phyloP scores from a whole-genome alignment of 2,797 vertebrate species.

The Channallabes apus region DNA sequence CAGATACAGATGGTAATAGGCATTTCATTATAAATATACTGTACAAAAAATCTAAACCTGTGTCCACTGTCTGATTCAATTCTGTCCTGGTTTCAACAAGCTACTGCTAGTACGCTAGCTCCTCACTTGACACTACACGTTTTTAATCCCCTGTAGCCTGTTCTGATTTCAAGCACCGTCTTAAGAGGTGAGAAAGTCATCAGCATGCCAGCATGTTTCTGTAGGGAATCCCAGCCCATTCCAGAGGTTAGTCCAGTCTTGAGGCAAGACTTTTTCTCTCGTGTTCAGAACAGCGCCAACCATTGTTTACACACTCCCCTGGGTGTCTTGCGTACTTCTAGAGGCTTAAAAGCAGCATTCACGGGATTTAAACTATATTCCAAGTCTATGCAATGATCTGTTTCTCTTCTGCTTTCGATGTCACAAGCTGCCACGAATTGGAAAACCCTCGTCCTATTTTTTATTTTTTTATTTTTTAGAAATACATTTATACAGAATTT shows the following conservation, averaged over 20 bases:
- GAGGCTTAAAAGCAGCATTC: background rate
- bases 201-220: background rate
- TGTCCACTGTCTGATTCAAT: background rate
- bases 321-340: background rate
- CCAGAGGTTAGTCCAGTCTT: background rate
- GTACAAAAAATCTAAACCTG: background rate
- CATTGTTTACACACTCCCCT: background rate
- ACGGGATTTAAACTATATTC: background rate
- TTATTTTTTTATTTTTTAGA: too few species aligned
- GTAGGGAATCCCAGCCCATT: background rate
- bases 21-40: background rate
- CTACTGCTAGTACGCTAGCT: background rate
- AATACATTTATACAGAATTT: too few species aligned
- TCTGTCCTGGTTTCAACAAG: background rate
- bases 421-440: background rate
- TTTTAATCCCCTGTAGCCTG: background rate
- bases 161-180: background rate
- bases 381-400: background rate
- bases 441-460: background rate
- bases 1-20: background rate
- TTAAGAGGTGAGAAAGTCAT: background rate
- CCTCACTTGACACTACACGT: background rate
- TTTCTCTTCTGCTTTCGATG: background rate
- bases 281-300: background rate
- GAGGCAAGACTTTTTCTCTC: background rate